Evolutionary conservation across 2,888 invertebrate genomes (phyloP).

Genomic region (Andrena chrysosceles): DNA sequence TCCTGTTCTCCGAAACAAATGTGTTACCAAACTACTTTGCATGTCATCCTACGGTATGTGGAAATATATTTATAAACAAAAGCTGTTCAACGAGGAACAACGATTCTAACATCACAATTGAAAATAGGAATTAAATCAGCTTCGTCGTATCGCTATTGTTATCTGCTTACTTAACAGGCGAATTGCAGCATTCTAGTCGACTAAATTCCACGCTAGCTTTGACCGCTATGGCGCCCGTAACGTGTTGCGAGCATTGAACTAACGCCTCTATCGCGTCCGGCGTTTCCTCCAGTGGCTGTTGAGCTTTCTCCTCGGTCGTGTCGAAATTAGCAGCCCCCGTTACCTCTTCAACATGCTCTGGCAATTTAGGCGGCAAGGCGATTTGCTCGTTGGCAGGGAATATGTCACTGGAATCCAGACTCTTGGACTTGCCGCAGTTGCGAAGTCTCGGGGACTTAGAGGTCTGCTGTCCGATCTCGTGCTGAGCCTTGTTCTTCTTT

Average conservation of each 20-base stretch:
- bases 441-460: constrained; percentile 87
- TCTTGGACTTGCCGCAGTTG: constrained; percentile 92
- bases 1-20: too few species aligned
- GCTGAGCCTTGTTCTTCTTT: constrained; percentile 82
- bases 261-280: constrained; percentile 5
- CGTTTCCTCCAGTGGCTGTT: constrained; percentile 40
- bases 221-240: background rate
- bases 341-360: constrained; percentile 79
- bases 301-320: constrained; percentile 45
- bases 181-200: constrained; percentile 67
- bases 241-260: constrained; percentile 24
- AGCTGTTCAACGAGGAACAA: too few species aligned
- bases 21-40: too few species aligned
- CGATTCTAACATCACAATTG: too few species aligned
- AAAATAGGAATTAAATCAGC: background rate
- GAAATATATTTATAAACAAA: too few species aligned
- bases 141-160: background rate
- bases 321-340: constrained; percentile 35
- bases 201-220: constrained; percentile 39
- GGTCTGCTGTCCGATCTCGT: constrained; percentile 77
- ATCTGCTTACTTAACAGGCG: constrained; percentile 76
- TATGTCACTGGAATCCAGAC: constrained; percentile 94
- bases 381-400: constrained; percentile 86
- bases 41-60: too few species aligned
- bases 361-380: constrained; percentile 75